These are phyloP conservation scores for Pomacea maculata DNA, from an alignment of 1,140 invertebrate species.

Conservation along the genomic window DNA sequence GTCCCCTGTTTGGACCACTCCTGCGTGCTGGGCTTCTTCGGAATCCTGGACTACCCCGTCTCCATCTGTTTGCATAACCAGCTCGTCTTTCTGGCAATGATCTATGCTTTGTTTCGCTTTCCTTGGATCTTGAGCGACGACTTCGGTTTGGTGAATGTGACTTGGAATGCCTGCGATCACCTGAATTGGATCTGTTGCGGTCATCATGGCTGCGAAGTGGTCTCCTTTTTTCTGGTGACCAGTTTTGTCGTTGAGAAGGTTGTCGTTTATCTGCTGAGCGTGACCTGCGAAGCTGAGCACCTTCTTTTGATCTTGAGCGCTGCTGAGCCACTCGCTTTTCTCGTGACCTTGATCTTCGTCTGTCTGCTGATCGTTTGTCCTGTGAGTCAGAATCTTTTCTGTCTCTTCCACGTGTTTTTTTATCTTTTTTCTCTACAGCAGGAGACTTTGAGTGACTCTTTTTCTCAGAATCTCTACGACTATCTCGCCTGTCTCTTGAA, in stretches of 20 bases:
- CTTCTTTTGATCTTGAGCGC: background rate
- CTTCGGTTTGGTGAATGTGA: background rate
- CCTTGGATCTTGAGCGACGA: background rate
- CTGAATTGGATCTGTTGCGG: conserved; percentile 2
- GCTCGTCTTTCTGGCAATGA: conserved; percentile 3
- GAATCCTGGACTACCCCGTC: conserved; percentile 4
- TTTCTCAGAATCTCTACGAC: background rate
- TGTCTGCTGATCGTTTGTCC: conserved; percentile 1
- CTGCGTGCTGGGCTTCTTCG: conserved; percentile 2
- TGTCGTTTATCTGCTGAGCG: background rate
- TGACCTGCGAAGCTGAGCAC: background rate
- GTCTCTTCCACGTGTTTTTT: background rate
- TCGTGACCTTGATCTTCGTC: conserved; percentile 12
- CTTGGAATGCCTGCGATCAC: conserved; percentile 1
- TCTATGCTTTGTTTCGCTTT: background rate
- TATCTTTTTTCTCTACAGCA: conserved; percentile 6
- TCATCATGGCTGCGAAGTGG: conserved; percentile 3
- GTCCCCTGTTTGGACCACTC: background rate
- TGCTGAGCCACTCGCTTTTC: background rate
- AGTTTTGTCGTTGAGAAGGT: background rate
- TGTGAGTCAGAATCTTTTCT: background rate
- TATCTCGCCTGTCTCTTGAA: conserved; percentile 1
- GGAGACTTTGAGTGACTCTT: conserved; percentile 1
- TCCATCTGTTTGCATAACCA: background rate
- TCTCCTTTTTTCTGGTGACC: conserved; percentile 1